Evolutionary conservation across 2,888 invertebrate genomes (phyloP).

Genomic region (Octodonta nipae): DNA sequence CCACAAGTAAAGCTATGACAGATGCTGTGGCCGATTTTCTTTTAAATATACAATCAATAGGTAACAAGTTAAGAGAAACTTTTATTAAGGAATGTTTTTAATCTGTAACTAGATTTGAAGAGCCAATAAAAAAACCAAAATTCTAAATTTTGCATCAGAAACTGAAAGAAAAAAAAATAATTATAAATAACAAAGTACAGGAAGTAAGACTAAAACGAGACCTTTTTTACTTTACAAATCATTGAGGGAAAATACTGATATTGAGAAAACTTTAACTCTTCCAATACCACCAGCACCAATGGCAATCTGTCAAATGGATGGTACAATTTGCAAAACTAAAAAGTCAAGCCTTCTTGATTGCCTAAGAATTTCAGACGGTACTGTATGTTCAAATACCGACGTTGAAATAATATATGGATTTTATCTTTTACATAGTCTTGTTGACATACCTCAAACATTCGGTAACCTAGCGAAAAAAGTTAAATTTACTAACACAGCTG

Average conservation of each 20-base stretch:
- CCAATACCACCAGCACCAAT: conserved; percentile 7
- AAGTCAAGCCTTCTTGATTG: conserved; percentile 8
- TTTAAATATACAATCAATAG: conserved; percentile 8
- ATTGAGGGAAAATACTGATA: conserved; percentile 3
- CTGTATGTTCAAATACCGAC: conserved; percentile 5
- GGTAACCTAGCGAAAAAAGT: conserved; percentile 5
- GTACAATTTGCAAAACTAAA: conserved; percentile 7
- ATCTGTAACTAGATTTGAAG: conserved; percentile 6
- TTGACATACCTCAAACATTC: conserved; percentile 8
- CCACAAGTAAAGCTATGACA: conserved; percentile 5
- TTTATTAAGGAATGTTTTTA: conserved; percentile 4
- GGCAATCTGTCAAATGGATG: conserved; percentile 8
- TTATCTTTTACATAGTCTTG: conserved; percentile 7
- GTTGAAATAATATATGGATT: conserved; percentile 8
- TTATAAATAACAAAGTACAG: conserved; percentile 3
- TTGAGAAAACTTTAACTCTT: conserved; percentile 5
- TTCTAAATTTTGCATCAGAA: conserved; percentile 4
- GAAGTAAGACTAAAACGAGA: conserved; percentile 8
- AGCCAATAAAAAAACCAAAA: conserved; percentile 5
- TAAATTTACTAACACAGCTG: conserved; percentile 3
- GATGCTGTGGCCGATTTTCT: conserved; percentile 8
- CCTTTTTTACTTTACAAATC: conserved; percentile 5
- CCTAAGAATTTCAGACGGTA: conserved; percentile 7
- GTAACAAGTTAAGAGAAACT: conserved; percentile 1
- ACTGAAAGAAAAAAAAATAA: conserved; percentile 5